Conservation (phyloP, 2,797 vertebrate genomes). For the Petrocephalus schoutedeni region DNA sequence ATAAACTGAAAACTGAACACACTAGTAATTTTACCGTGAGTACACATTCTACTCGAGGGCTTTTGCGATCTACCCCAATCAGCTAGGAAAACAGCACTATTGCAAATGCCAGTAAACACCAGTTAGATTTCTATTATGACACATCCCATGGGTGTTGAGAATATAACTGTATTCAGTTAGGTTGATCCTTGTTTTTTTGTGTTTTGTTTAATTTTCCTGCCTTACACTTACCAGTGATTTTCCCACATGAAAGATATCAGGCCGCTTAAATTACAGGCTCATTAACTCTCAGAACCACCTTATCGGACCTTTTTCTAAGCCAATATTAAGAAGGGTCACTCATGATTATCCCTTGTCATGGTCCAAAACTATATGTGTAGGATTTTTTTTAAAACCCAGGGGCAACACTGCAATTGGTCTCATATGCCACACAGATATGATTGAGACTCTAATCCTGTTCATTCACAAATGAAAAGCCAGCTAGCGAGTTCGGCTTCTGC, state of each 20-base stretch:
- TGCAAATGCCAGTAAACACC: neutral
- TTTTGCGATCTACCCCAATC: too few species aligned
- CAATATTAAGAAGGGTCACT: neutral
- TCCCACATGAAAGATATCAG: neutral
- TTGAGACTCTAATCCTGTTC: neutral
- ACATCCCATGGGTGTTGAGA: neutral
- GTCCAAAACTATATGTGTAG: neutral
- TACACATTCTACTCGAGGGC: neutral
- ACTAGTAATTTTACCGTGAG: neutral
- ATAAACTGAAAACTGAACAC: neutral
- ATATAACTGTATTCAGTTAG: constrained; percentile 9
- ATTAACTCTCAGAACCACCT: neutral
- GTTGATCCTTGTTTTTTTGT: neutral
- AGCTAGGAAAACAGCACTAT: neutral
- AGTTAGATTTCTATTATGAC: neutral
- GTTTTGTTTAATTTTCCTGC: neutral
- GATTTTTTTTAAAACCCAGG: neutral
- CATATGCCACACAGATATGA: neutral
- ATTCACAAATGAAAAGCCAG: constrained; percentile 2
- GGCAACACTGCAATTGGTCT: neutral
- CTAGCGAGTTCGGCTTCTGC: neutral
- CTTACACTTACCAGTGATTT: neutral
- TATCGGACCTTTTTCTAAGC: neutral
- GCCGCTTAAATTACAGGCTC: neutral
- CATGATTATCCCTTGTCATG: neutral